Evolutionary conservation across 1,140 invertebrate genomes (phyloP), one percentile per base, ranked within the genome.

Genomic region (Orchestia grillus): DNA sequence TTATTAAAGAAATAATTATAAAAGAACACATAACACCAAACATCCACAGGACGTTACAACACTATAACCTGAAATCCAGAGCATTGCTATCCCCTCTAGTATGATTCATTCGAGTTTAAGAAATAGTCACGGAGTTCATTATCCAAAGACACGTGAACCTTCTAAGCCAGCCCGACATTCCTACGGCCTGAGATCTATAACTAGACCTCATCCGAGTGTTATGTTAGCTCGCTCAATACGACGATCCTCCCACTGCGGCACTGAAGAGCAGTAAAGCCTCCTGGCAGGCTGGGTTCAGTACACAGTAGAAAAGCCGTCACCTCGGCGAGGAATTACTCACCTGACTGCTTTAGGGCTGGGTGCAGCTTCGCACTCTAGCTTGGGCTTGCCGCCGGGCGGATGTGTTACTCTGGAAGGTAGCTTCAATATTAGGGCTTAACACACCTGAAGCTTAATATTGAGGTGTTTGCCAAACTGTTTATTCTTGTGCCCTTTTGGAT

Each of bases 381-480:
- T 44, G 44, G 92, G 92, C 92, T 94, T 94, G 43, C 92, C 92
- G 44, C 92, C 92, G 92, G 92, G 92, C 15, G 92, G 92, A 94
- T 94, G 92, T 1, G 92, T 94, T 94, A 94, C 92, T 94, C 92
- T 94, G 92, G 36, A 94, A 94, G 8, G 16, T 44, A 94, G 44
- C 92, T 40, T 44, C 92, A 94, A 11, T 8, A 47, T 42, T 43
- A 42, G 88, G 43, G 4, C 41, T 42, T 90, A 90, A 42, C 43
- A 90, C 43, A 42, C 62, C 62, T 77, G 36, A 3, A 77, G 47
- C 47, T 19, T 36, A 77, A 77, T 36, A 77, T 28, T 23, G 15
- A 77, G 15, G 11, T 77, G 62, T 77, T 3, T 28, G 62, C 62
- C 62, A 77, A 77, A 77, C 62, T 77, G 62, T 77, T 77, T 77